Evolutionary conservation across 2,888 invertebrate species (phyloP), one percentile per base, ranked within the genome.

Genomic region (Drosophila subquinaria): DNA sequence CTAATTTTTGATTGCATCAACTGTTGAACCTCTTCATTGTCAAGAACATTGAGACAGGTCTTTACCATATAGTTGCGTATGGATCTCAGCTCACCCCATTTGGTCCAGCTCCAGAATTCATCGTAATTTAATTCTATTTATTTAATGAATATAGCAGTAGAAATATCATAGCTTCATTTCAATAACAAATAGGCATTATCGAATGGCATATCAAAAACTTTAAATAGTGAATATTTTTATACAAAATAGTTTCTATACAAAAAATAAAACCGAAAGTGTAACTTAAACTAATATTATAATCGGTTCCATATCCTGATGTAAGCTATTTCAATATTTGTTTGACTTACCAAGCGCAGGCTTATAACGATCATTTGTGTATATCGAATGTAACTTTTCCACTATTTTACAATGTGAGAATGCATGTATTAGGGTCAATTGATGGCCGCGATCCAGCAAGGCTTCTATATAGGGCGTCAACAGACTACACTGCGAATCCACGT

Each of bases 361-460:
- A 15, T 73, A 43, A 0, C 56, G 51, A 59, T 86, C 59, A 11
- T 11, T 33, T 2, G 73, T 15, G 6, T 55, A 30, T 35, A 82
- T 89, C 3, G 71, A 72, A 1, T 68, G 48, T 6, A 77, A 36
- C 4, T 70, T 35, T 0, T 43, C 10, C 0, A 74, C 1, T 0
- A 45, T 8, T 0, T 56, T 17, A 42, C 85, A 89, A 10, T 82
- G 70, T 0, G 88, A 73, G 73, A 84, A 90, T 3, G 90, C 85
- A 35, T 90, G 88, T 23, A 92, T 86, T 0, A 92, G 76, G 0
- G 92, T 92, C 4, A 93, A 69, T 15, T 93, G 76, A 79, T 93
- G 93, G 0, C 93, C 93, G 8, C 90, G 81, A 13, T 82, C 73
- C 0, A 90, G 87, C 23, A 93, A 75, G 0, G 79, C 91, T 40